A percentile compares a stretch with the other conserved stretches of the same genome.
Conservation (phyloP, 2,113 vertebrate species). For the Macquaria ambigua region DNA sequence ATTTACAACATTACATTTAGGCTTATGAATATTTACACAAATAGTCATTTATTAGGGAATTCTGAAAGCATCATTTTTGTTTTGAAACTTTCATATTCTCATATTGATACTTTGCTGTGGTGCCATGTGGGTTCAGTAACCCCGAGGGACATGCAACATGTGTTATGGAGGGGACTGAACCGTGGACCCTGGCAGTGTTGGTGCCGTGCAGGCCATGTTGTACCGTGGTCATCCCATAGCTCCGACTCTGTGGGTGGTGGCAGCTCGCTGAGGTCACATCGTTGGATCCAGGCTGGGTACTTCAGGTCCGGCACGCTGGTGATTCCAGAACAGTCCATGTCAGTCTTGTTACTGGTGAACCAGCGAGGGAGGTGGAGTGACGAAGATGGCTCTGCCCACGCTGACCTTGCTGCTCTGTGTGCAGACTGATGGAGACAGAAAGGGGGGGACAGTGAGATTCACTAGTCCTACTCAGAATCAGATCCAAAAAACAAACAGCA, state of each 20-base stretch:
- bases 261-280: conserved; percentile 32
- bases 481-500: neutral
- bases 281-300: conserved; percentile 65
- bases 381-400: neutral
- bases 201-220: neutral
- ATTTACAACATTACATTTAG: no score
- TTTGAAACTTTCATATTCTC: neutral
- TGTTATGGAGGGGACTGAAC: neutral
- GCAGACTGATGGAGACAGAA: conserved; percentile 14
- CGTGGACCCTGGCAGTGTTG: neutral
- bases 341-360: conserved; percentile 61
- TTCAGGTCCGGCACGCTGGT: conserved; percentile 48
- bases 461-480: neutral
- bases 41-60: no score
- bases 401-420: conserved; percentile 18
- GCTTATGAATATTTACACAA: no score
- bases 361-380: conserved; percentile 52
- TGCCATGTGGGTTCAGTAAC: neutral
- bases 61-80: neutral
- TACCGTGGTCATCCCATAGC: conserved; percentile 34
- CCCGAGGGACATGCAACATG: no score
- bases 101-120: neutral
- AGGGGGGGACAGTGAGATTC: neutral
- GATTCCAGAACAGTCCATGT: conserved; percentile 47
- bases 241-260: neutral